Evolutionary conservation across 37 sponge, comb jelly and placozoan genomes (phyloP).

Genomic region (Haliclona indistincta): DNA sequence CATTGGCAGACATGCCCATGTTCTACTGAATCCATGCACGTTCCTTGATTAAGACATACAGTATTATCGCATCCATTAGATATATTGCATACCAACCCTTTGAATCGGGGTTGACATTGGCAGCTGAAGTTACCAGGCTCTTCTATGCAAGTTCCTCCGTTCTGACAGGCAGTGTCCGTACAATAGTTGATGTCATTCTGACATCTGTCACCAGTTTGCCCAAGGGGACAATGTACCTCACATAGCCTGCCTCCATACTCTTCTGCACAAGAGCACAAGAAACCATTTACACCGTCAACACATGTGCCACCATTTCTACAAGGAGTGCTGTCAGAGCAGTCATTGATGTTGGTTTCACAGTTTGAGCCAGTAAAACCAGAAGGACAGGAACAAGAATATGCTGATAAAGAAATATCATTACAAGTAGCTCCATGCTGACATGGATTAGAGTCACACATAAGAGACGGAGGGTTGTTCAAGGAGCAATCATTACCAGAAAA

Average conservation of each 20-base stretch:
- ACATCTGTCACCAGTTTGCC: slow-evolving; percentile 41
- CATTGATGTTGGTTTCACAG: slow-evolving; percentile 53
- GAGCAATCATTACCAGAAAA: slow-evolving; percentile 34
- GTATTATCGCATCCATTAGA: neutral
- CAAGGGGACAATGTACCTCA: slow-evolving; percentile 30
- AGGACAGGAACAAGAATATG: slow-evolving; percentile 46
- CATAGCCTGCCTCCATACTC: slow-evolving; percentile 5
- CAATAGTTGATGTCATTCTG: slow-evolving; percentile 35
- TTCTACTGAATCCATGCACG: neutral
- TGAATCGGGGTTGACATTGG: slow-evolving; percentile 25
- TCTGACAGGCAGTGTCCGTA: slow-evolving; percentile 15
- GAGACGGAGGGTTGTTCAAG: neutral
- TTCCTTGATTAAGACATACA: slow-evolving; percentile 8
- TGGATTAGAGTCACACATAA: slow-evolving; percentile 42
- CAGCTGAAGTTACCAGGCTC: slow-evolving; percentile 19
- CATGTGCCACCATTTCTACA: slow-evolving; percentile 62
- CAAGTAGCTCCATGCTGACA: slow-evolving; percentile 64
- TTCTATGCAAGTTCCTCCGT: slow-evolving; percentile 44
- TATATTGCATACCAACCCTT: slow-evolving; percentile 44
- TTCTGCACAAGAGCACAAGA: slow-evolving; percentile 8
- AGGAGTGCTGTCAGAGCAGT: slow-evolving; percentile 28
- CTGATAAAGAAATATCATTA: neutral
- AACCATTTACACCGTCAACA: slow-evolving; percentile 13
- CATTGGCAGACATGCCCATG: neutral
- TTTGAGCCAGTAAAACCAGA: slow-evolving; percentile 56